Evolutionary conservation across 2,888 invertebrate genomes (phyloP).

Genomic region (Chrysina gloriosa): DNA sequence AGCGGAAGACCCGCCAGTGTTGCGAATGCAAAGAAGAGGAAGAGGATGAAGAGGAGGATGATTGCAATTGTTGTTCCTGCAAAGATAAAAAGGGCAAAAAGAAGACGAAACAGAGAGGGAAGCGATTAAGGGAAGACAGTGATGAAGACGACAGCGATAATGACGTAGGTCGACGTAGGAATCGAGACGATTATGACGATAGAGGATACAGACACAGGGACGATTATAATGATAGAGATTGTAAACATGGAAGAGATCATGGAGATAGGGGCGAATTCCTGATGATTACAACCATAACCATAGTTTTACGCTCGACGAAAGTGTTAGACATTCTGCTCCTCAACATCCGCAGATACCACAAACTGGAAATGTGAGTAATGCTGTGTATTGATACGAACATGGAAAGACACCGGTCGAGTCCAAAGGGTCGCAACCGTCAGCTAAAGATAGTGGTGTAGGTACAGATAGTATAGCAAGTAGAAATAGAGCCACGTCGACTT

Average conservation of each 20-base stretch:
- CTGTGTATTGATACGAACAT: too few species aligned
- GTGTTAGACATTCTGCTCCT: too few species aligned
- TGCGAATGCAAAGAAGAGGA: neutral
- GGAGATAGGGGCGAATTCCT: neutral
- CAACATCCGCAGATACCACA: too few species aligned
- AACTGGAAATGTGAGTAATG: too few species aligned
- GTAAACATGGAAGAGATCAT: neutral
- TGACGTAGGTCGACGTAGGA: neutral
- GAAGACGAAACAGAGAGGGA: neutral
- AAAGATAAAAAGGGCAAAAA: neutral
- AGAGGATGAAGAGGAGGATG: neutral
- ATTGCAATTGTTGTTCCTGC: neutral
- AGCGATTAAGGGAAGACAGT: neutral
- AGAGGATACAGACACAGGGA: neutral
- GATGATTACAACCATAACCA: neutral
- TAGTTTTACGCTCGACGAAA: neutral
- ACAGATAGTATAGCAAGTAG: neutral
- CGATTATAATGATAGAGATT: neutral
- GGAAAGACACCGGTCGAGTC: too few species aligned
- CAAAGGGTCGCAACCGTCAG: too few species aligned
- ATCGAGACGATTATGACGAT: too few species aligned
- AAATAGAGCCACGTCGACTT: neutral
- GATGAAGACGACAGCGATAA: neutral
- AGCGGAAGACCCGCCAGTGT: neutral
- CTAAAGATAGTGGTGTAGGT: neutral